A percentile compares a stretch with the other conserved stretches of the same genome.
Conservation (phyloP, 2,797 vertebrate genomes). For the Cyclura pinguis region DNA sequence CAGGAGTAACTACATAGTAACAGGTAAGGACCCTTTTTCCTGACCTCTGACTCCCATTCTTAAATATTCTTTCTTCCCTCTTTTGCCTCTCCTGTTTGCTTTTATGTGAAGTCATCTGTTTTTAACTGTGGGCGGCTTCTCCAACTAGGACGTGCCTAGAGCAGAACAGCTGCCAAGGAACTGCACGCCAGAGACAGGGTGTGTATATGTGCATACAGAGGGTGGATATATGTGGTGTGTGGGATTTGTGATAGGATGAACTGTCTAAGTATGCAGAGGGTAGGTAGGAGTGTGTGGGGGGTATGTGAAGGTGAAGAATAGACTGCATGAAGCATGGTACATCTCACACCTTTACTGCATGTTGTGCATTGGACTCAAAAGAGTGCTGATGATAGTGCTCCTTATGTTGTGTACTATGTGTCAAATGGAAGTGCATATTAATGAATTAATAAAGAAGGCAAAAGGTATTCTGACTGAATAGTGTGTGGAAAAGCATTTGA, state of each 20-base stretch:
- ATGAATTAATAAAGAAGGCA: background rate
- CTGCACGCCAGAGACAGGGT: constrained; percentile 43
- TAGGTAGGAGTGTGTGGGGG: constrained; percentile 10
- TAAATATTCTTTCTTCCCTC: constrained; percentile 29
- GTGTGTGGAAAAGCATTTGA: background rate
- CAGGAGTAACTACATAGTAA: background rate
- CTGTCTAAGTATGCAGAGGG: constrained; percentile 22
- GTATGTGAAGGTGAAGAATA: background rate
- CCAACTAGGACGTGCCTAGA: constrained; percentile 36
- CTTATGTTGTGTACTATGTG: constrained; percentile 4
- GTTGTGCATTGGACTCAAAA: background rate
- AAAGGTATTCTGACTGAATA: background rate
- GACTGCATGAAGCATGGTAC: background rate
- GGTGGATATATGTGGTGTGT: constrained; percentile 9
- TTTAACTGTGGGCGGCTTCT: constrained; percentile 47
- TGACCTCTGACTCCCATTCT: constrained; percentile 33
- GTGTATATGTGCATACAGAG: constrained; percentile 35
- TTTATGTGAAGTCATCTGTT: constrained; percentile 50
- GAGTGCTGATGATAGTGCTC: constrained; percentile 1
- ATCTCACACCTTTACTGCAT: background rate
- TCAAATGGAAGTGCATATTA: background rate
- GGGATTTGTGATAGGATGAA: constrained; percentile 26
- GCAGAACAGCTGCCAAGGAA: constrained; percentile 46
- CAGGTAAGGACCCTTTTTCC: constrained; percentile 8
- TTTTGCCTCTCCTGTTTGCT: constrained; percentile 36